Evolutionary conservation across 2,797 vertebrate genomes (phyloP).

Genomic region (Esox masquinongy): DNA sequence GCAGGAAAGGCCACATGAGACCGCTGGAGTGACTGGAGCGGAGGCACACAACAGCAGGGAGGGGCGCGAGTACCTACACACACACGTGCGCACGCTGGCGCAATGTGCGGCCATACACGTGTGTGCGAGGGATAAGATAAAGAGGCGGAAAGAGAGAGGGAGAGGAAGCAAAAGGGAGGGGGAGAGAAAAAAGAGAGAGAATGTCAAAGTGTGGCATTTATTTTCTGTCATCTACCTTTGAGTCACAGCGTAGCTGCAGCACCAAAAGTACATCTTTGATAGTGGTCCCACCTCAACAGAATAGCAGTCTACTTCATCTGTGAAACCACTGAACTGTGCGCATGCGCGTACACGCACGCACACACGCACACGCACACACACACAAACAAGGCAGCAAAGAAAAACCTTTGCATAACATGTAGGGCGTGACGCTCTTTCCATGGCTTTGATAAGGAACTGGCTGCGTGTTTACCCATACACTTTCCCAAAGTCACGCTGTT

Average conservation of each 20-base stretch:
- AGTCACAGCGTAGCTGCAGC: background rate
- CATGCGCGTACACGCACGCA: background rate
- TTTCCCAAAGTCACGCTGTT: background rate
- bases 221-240: background rate
- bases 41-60: background rate
- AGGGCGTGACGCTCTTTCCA: background rate
- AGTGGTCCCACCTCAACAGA: background rate
- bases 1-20: background rate
- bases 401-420: background rate
- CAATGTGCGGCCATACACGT: background rate
- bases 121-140: background rate
- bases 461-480: background rate
- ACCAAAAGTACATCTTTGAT: background rate
- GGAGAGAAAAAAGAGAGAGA: background rate
- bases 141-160: background rate
- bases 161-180: background rate
- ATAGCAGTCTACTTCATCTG: background rate
- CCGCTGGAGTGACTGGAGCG: conserved; percentile 7
- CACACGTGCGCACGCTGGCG: background rate
- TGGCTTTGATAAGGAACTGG: background rate
- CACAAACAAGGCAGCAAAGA: background rate
- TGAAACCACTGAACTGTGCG: background rate
- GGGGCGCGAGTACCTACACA: conserved; percentile 10
- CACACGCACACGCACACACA: background rate
- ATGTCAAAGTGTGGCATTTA: conserved; percentile 5